Evolutionary conservation across 2,113 vertebrate genomes (phyloP), one percentile per base, ranked within the genome.

Genomic region (Neopipo cinnamomea): DNA sequence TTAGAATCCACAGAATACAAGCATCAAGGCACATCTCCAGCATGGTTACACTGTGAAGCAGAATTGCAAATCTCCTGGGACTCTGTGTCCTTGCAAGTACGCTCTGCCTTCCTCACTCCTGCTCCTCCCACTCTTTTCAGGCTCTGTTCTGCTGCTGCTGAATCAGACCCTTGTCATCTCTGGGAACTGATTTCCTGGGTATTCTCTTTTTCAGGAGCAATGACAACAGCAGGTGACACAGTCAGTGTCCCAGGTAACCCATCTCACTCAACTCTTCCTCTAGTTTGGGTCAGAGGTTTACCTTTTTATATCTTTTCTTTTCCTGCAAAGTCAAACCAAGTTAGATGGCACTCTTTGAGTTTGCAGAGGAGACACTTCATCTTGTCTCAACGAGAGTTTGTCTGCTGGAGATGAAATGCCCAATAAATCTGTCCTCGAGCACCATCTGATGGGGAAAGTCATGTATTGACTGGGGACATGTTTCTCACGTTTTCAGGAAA

Each of bases 391-490:
- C 42, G 52, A 10, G 52, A 71, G 7, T 35, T 46, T 33, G 27
- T 33, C n/a, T 49, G 18, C 31, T 31, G 30, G 50, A 59, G 86
- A 62, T 10, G 20, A 88, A 56, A 42, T 49, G 71, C 52, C n/a
- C 22, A 55, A 30, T 70, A 91, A 85, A 84, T 68, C 81, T 96
- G 84, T 95, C 79, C 92, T 96, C 25, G 90, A 97, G 95, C 96
- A 93, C 97, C 97, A 96, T 93, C 97, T 97, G 87, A 94, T 96
- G 97, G 97, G 37, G 27, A 92, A 88, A 87, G 87, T 42, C 22
- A 55, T 87, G 94, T 66, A 97, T 35, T 89, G 93, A 79, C 84
- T 14, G 33, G 33, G 41, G 20, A 91, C 21, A 6, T 3, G 5
- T 27, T 74, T 59, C 62, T n/a, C 21, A 12, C 74, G 85, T 72